A percentile compares a stretch with the other conserved stretches of the same genome.
phyloP scores from a whole-genome alignment of 2,888 invertebrate species.

The Ctenicera cuprea region DNA sequence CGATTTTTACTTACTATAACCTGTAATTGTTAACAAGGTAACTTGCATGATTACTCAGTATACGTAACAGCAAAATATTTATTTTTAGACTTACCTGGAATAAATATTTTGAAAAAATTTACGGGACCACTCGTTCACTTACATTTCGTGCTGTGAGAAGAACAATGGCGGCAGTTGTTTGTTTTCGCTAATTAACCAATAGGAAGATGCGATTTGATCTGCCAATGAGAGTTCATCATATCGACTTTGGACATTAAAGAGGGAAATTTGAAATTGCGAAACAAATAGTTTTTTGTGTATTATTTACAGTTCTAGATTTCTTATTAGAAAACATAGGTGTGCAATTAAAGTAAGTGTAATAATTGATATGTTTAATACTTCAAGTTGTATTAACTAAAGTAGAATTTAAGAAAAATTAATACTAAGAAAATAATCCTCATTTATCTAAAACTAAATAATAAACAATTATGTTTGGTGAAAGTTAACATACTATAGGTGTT shows the following conservation, averaged over 20 bases:
- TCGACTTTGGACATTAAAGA: background rate
- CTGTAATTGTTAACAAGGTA: conserved; percentile 8
- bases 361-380: too few relatives aligned
- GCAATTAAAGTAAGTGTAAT: too few relatives aligned
- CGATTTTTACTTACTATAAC: conserved; percentile 10
- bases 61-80: background rate
- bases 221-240: conserved; percentile 38
- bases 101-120: conserved; percentile 19
- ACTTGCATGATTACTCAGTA: background rate
- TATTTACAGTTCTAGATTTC: too few relatives aligned
- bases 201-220: conserved; percentile 18
- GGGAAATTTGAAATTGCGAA: background rate
- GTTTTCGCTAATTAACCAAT: conserved; percentile 52
- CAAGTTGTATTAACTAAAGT: too few relatives aligned
- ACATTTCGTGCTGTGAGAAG: background rate
- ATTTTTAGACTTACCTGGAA: conserved; percentile 35
- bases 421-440: too few relatives aligned
- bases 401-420: too few relatives aligned
- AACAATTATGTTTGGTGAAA: too few relatives aligned
- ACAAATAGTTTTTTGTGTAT: too few relatives aligned
- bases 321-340: too few relatives aligned
- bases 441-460: too few relatives aligned
- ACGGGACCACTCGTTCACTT: background rate
- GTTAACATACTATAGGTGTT: too few relatives aligned
- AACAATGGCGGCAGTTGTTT: conserved; percentile 29